phyloP scores from a whole-genome alignment of 2,113 vertebrate species.

The Lagopus muta region DNA sequence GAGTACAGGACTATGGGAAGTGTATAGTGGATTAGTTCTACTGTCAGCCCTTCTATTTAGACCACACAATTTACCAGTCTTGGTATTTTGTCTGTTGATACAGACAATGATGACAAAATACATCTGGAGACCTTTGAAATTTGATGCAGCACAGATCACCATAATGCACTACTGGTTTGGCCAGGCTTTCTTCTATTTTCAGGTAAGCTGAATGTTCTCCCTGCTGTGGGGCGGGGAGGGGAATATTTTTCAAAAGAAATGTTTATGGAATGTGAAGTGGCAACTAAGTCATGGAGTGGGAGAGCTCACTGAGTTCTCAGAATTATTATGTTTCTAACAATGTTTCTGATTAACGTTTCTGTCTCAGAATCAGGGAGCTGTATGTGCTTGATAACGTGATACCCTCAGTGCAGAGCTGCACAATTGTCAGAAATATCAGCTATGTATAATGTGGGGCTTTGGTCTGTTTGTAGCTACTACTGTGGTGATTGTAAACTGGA shows the following conservation, averaged over 20 bases:
- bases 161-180: conserved; percentile 98
- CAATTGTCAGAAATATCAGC: neutral
- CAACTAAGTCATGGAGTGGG: neutral
- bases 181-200: conserved; percentile 97
- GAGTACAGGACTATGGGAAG: conserved; percentile 90
- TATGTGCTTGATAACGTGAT: neutral
- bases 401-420: neutral
- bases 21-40: conserved; percentile 89
- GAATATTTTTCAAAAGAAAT: neutral
- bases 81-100: conserved; percentile 87
- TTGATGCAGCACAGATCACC: conserved; percentile 87
- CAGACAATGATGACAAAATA: conserved; percentile 88
- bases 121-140: conserved; percentile 90
- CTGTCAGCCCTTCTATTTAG: conserved; percentile 88
- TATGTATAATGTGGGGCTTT: neutral
- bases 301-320: neutral
- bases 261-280: neutral
- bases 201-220: conserved; percentile 80
- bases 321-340: neutral
- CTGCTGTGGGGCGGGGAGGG: neutral
- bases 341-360: neutral
- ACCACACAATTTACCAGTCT: conserved; percentile 92
- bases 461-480: neutral
- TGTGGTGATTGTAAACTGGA: neutral
- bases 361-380: neutral